Base-by-base conservation (phyloP, 2,113 vertebrate genomes). In the Perccottus glenii region DNA sequence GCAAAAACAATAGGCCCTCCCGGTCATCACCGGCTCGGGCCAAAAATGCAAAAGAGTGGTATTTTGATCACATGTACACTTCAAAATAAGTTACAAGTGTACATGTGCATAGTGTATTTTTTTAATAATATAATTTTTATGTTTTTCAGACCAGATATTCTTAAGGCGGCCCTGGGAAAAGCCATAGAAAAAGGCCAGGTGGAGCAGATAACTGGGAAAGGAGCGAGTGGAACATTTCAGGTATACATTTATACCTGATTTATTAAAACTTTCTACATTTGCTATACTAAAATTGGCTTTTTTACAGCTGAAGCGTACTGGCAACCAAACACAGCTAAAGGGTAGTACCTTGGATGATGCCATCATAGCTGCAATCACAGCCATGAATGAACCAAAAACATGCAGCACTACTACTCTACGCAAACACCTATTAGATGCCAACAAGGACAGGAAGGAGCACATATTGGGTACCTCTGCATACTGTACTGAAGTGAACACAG, bases 371-470 rank as follows among this genome's bases (percentile, higher is more conserved):
- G 98, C 98, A 64, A 98, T 99, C 81, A 96, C 93, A 27, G 98
- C 98, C 88, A 99, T 99, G 98, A 99, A 99, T 0, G 98, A 99
- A 85, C 98, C 98, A 66, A 99, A 99, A 90, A 98, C 96, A 77
- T 98, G 96, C 87, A 98, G 97, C 80, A 98, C 94, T 80, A 95
- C 94, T 35, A 95, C 94, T 0, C 93, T 99, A 81, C 96, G 96
- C 90, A 97, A 91, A 81, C 96, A 95, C 77, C 90, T 99, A 51
- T 60, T 97, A 79, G 96, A 98, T 73, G 92, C 94, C 82, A 93
- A 97, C 89, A 95, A 97, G 70, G 95, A 96, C 70, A 90, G 90
- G 73, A 98, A 94, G 86, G 94, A 94, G 75, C 92, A 95, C 79
- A 93, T 94, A 10, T 87, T 97, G 72, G 94, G 98, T 99, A 90